Conservation (phyloP, 2,888 invertebrate genomes). For the Ochropleura plecta region DNA sequence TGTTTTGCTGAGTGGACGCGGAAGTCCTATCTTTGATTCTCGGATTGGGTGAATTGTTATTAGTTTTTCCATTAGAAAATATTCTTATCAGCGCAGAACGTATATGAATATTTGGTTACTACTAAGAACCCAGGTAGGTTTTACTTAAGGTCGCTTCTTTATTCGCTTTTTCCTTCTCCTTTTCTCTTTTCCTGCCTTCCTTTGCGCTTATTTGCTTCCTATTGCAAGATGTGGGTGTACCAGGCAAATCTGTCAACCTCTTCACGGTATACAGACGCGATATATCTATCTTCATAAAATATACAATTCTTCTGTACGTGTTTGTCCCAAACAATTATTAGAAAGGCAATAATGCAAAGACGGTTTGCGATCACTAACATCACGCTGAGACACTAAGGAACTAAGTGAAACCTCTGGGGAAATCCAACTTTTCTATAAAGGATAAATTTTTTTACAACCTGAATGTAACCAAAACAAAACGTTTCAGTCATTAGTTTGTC, state of each 20-base stretch:
- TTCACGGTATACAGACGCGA: not conserved
- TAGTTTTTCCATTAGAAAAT: not conserved
- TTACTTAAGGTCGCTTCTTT: too few relatives aligned
- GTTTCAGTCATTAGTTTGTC: constrained; percentile 30
- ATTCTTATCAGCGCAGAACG: not conserved
- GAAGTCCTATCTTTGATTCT: not conserved
- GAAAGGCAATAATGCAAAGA: too few relatives aligned
- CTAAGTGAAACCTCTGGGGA: too few relatives aligned
- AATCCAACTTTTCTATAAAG: not conserved
- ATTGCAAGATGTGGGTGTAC: not conserved
- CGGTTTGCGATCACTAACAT: too few relatives aligned
- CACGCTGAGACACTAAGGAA: too few relatives aligned
- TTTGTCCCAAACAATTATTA: too few relatives aligned
- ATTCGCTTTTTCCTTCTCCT: too few relatives aligned
- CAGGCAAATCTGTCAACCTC: not conserved
- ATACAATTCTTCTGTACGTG: too few relatives aligned
- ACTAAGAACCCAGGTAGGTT: not conserved
- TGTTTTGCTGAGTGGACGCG: not conserved
- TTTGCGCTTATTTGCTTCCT: not conserved
- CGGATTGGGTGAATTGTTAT: not conserved
- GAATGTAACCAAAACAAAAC: constrained; percentile 16
- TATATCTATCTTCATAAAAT: not conserved
- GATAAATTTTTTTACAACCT: constrained; percentile 12
- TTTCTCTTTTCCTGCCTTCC: too few relatives aligned
- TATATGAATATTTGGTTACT: not conserved